Conservation (phyloP, 2,113 vertebrate species). For the Zingel zingel region DNA sequence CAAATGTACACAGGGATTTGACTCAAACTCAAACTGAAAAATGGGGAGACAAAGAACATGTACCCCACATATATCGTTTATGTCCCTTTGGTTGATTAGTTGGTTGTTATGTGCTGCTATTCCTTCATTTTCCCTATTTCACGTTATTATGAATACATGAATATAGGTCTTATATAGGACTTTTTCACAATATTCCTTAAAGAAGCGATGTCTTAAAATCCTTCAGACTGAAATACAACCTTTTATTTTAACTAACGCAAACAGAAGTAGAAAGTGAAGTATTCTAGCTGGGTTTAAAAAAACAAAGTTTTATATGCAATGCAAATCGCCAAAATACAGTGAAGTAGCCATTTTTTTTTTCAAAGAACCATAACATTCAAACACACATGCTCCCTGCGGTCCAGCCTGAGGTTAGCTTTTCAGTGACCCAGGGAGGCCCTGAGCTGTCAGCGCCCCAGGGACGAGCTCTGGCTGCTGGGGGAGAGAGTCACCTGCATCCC, state of each 20-base stretch:
- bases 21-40: too few species aligned
- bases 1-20: too few species aligned
- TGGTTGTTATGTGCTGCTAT: too few species aligned
- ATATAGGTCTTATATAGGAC: too few species aligned
- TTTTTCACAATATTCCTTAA: neutral
- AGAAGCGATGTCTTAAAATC: neutral
- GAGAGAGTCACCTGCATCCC: slow-evolving; percentile 68
- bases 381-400: slow-evolving; percentile 22
- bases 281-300: neutral
- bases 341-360: neutral
- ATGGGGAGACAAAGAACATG: too few species aligned
- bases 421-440: slow-evolving; percentile 59
- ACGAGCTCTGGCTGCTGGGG: slow-evolving; percentile 59
- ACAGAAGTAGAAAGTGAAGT: neutral
- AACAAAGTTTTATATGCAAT: neutral
- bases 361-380: slow-evolving; percentile 8
- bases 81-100: too few species aligned
- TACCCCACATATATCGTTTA: too few species aligned
- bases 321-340: neutral
- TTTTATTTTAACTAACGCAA: too few species aligned
- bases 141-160: too few species aligned
- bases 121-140: too few species aligned
- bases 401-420: slow-evolving; percentile 56
- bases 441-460: slow-evolving; percentile 76
- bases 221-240: neutral